Evolutionary conservation across 2,888 invertebrate species (phyloP).

Genomic region (Liodrosophila aerea): DNA sequence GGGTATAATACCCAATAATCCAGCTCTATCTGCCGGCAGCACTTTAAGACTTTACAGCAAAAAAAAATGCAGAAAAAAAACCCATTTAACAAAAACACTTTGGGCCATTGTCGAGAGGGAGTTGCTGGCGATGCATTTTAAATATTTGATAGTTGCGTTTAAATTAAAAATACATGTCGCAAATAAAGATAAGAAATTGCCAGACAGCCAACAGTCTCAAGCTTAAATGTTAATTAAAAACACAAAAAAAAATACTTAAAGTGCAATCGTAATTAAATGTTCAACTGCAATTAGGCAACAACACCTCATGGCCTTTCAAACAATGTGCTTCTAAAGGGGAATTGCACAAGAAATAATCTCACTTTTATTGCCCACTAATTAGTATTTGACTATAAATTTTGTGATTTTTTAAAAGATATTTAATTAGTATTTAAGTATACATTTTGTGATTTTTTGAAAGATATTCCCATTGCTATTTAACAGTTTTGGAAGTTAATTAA

Average conservation of each 20-base stretch:
- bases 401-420: too few relatives aligned
- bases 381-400: constrained; percentile 21
- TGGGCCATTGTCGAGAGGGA: constrained; percentile 44
- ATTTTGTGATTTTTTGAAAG: too few relatives aligned
- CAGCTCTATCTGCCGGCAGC: constrained; percentile 31
- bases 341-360: too few relatives aligned
- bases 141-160: constrained; percentile 58
- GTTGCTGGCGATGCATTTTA: constrained; percentile 42
- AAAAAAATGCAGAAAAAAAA: constrained; percentile 17
- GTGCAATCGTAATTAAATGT: constrained; percentile 53
- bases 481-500: too few relatives aligned
- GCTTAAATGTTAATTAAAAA: not conserved
- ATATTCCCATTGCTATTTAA: too few relatives aligned
- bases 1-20: constrained; percentile 4
- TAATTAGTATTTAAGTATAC: too few relatives aligned
- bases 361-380: too few relatives aligned
- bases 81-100: constrained; percentile 57
- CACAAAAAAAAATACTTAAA: constrained; percentile 42
- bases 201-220: constrained; percentile 15
- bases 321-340: not conserved
- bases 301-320: constrained; percentile 26
- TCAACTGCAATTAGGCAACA: constrained; percentile 56
- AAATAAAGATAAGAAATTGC: constrained; percentile 67
- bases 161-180: constrained; percentile 65
- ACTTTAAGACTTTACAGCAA: constrained; percentile 31